Conservation (phyloP, 2,113 vertebrate species). For the Odobenus rosmarus region DNA sequence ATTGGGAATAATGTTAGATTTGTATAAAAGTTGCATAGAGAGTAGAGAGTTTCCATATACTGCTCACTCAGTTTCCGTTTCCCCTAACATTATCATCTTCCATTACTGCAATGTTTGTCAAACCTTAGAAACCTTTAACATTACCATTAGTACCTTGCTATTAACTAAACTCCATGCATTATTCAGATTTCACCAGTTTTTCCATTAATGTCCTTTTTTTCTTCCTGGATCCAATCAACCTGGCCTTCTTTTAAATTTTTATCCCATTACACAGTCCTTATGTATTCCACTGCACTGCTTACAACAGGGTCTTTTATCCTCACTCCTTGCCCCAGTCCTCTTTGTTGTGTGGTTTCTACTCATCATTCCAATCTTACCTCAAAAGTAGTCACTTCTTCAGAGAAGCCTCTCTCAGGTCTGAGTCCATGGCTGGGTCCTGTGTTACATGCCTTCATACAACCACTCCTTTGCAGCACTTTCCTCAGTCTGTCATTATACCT, state of each 20-base stretch:
- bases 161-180: neutral
- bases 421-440: neutral
- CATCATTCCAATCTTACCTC: neutral
- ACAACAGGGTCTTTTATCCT: neutral
- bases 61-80: neutral
- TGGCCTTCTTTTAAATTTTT: neutral
- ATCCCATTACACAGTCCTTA: neutral
- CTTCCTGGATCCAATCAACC: neutral
- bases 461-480: neutral
- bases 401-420: neutral
- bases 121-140: neutral
- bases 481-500: neutral
- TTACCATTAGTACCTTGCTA: neutral
- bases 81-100: neutral
- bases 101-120: neutral
- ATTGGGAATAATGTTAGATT: conserved; percentile 41
- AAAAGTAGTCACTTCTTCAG: neutral
- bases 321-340: neutral
- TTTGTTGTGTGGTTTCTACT: neutral
- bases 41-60: neutral
- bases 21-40: neutral
- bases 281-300: neutral
- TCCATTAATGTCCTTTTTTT: neutral
- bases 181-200: conserved; percentile 44
- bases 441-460: neutral